Conservation (phyloP, 2,113 vertebrate species). For the Speoplatyrhinus poulsoni region DNA sequence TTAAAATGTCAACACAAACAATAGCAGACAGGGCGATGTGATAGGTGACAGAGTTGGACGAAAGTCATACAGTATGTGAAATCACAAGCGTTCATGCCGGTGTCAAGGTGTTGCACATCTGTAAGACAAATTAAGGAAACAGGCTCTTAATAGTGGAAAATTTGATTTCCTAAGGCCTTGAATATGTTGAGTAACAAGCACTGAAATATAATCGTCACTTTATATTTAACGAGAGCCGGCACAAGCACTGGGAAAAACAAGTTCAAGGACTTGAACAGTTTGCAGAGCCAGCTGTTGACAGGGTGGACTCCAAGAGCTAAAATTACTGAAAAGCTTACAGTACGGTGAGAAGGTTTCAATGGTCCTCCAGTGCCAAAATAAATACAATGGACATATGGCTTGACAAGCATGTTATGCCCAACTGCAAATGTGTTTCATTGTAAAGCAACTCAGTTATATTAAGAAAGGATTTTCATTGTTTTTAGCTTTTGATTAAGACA, state of each 20-base stretch:
- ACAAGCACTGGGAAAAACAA: neutral
- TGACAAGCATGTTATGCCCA: conserved; percentile 4
- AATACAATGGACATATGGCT: conserved; percentile 12
- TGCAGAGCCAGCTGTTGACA: neutral
- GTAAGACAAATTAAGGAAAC: neutral
- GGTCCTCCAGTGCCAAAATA: neutral
- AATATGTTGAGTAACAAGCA: conserved; percentile 37
- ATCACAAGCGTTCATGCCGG: neutral
- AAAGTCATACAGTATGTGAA: conserved; percentile 47
- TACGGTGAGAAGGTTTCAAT: neutral
- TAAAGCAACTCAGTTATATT: neutral
- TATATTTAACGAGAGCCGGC: conserved; percentile 48
- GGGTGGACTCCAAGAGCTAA: neutral
- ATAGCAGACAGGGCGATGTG: conserved; percentile 30
- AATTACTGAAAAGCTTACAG: conserved; percentile 26
- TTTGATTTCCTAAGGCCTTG: conserved; percentile 18
- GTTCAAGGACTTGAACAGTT: conserved; percentile 27
- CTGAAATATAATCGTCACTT: conserved; percentile 43
- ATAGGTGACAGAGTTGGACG: conserved; percentile 12
- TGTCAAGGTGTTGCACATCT: neutral
- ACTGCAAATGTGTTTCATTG: neutral
- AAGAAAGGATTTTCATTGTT: conserved; percentile 9
- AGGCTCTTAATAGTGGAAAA: neutral
- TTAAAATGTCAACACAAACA: conserved; percentile 28
- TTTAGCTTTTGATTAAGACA: conserved; percentile 5